Conservation (phyloP, 2,113 vertebrate genomes). For the Pogonocichla stellata region DNA sequence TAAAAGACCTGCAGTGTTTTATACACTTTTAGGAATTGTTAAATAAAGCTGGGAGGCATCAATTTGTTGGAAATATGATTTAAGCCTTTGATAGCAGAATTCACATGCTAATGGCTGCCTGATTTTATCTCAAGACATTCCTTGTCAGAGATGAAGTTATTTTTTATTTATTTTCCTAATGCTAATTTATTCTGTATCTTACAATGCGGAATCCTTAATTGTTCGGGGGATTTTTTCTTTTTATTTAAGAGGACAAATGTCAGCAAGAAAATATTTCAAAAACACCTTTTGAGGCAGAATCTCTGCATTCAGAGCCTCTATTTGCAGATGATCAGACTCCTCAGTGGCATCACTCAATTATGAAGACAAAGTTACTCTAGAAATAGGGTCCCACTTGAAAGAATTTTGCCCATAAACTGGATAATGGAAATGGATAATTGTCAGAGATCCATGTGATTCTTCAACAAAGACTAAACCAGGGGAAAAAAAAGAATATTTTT, state of each 20-base stretch:
- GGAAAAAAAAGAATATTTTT: neutral
- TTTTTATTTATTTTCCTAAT: neutral
- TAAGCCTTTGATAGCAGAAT: neutral
- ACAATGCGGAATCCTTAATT: neutral
- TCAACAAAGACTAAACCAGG: neutral
- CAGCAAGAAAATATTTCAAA: neutral
- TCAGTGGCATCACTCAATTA: neutral
- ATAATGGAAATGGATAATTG: neutral
- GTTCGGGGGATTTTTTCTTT: fast-evolving
- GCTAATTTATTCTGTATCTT: neutral
- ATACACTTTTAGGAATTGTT: neutral
- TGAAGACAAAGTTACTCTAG: neutral
- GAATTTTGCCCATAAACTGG: neutral
- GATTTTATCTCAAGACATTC: neutral
- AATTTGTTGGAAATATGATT: neutral
- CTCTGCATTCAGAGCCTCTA: neutral
- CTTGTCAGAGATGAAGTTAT: neutral
- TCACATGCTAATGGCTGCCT: neutral
- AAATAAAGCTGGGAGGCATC: neutral
- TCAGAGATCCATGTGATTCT: neutral
- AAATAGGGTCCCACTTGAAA: neutral
- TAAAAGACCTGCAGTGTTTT: neutral
- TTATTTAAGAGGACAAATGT: neutral
- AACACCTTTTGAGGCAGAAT: neutral
- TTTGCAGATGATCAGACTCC: neutral